Percentiles rank a stretch among this genome's conserved stretches.
phyloP scores from a whole-genome alignment of 2,113 vertebrate genomes.

The Empidonax alnorum region DNA sequence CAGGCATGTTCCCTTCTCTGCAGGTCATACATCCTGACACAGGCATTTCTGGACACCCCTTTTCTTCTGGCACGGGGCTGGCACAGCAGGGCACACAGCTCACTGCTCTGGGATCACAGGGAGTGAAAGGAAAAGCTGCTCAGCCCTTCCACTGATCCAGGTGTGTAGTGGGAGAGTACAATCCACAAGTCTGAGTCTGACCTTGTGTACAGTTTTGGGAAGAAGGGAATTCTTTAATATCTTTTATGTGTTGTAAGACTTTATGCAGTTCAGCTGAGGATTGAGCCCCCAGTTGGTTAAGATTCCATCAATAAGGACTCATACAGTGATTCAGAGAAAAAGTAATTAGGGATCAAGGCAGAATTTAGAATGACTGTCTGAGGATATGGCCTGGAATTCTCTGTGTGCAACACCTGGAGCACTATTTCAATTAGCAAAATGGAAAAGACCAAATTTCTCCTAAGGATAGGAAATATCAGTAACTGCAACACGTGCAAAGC shows the following conservation, averaged over 20 bases:
- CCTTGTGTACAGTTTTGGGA: background rate
- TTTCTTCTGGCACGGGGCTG: background rate
- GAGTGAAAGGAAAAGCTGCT: background rate
- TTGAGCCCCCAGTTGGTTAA: background rate
- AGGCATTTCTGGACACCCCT: background rate
- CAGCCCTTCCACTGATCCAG: background rate
- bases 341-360: background rate
- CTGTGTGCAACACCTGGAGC: background rate
- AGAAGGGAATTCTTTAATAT: background rate
- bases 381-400: background rate
- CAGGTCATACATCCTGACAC: background rate
- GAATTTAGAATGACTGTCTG: background rate
- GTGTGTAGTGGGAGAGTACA: background rate
- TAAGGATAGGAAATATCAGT: background rate
- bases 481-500: background rate
- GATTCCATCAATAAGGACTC: background rate
- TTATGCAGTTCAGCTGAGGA: background rate
- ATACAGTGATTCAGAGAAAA: background rate
- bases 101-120: background rate
- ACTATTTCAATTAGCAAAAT: background rate
- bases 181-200: background rate
- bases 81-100: accelerated
- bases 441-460: background rate
- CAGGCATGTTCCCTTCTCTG: background rate
- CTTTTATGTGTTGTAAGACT: background rate